Evolutionary conservation across 2,113 vertebrate species (phyloP).

Genomic region (Forbesichthys papilliferus): DNA sequence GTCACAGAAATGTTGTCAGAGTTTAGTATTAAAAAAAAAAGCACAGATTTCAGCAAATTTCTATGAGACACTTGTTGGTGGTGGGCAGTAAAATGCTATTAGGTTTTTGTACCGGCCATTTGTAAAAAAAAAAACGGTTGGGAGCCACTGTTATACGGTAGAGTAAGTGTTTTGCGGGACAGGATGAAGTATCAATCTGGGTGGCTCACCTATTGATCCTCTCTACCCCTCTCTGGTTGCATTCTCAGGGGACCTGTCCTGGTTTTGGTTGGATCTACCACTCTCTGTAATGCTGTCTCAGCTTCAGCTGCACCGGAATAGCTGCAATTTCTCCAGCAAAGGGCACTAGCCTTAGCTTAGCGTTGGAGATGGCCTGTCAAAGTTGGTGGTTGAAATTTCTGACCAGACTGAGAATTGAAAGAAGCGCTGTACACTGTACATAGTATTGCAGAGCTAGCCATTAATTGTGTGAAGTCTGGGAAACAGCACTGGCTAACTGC

Average conservation of each 20-base stretch:
- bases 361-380: not conserved
- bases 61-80: not conserved
- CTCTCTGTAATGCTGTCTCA: conserved; percentile 47
- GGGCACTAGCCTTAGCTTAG: conserved; percentile 4
- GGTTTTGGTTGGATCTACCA: conserved; percentile 50
- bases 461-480: no score
- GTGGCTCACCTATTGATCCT: conserved; percentile 69
- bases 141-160: not conserved
- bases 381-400: not conserved
- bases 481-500: no score
- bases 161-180: conserved; percentile 52
- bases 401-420: not conserved
- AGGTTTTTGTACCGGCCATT: no score
- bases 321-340: not conserved
- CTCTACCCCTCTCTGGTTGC: conserved; percentile 64
- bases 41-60: conserved; percentile 29
- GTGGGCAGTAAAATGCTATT: no score
- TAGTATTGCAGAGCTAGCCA: no score
- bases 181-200: conserved; percentile 67
- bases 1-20: conserved; percentile 5
- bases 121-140: no score
- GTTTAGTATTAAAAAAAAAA: conserved; percentile 43
- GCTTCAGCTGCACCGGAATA: conserved; percentile 24
- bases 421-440: not conserved
- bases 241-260: conserved; percentile 47